These are phyloP conservation scores for Julus scandinavius DNA, from an alignment of 2,888 invertebrate species.

Conservation along the genomic window DNA sequence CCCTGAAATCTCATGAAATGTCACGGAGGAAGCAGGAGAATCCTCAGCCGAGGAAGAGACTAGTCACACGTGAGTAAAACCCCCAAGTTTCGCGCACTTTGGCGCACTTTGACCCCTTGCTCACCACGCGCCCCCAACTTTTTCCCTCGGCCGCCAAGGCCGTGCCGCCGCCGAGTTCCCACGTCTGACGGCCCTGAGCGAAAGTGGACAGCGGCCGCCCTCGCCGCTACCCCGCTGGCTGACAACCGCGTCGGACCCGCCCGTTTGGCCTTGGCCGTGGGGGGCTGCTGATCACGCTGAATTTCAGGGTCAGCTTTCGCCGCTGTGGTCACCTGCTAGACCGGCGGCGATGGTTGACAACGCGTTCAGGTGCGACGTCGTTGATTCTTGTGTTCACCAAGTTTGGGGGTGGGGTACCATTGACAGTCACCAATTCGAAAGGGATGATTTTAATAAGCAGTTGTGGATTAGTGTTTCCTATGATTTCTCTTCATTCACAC, in stretches of 20 bases:
- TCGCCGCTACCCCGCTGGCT: no score
- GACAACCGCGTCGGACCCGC: background rate
- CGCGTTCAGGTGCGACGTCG: background rate
- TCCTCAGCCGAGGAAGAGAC: conserved; percentile 66
- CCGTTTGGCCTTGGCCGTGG: background rate
- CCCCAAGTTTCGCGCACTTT: background rate
- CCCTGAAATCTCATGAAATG: conserved; percentile 60
- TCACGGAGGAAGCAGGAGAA: conserved; percentile 67
- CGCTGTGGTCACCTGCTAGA: background rate
- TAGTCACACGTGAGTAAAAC: conserved; percentile 64
- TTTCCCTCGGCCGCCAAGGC: background rate
- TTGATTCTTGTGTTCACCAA: no score
- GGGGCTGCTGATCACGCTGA: background rate
- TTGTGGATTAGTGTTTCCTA: no score
- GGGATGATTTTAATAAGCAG: no score
- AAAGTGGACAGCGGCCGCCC: background rate
- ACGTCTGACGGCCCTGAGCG: background rate
- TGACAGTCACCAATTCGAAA: no score
- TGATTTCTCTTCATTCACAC: no score
- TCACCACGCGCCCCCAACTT: background rate
- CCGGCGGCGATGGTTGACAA: background rate
- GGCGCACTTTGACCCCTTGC: background rate
- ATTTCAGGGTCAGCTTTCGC: background rate
- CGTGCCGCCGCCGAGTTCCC: background rate
- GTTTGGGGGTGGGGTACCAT: no score